Percentiles rank a stretch among this genome's conserved stretches.
phyloP scores from a whole-genome alignment of 2,888 invertebrate species.

The Parasteatoda lunata region DNA sequence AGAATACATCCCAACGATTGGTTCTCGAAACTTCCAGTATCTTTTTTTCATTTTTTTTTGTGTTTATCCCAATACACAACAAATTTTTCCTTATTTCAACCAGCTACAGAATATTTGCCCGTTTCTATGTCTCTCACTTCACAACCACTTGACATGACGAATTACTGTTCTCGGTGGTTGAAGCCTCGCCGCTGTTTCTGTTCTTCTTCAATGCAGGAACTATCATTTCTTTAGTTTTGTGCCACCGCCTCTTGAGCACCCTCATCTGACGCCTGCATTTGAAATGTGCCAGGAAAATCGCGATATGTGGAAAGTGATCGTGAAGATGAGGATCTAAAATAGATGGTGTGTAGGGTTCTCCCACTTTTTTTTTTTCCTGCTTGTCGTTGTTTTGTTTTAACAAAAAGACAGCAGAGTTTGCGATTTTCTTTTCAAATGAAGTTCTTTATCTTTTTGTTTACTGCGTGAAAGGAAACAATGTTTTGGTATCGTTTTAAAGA shows the following conservation, averaged over 20 bases:
- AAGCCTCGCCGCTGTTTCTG: constrained; percentile 3
- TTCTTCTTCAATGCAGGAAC: background rate
- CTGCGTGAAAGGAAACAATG: too few species aligned
- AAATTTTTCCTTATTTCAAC: background rate
- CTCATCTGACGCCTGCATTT: background rate
- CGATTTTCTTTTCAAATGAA: too few species aligned
- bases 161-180: constrained; percentile 1
- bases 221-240: background rate
- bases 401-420: too few species aligned
- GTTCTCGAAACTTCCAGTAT: background rate
- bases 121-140: constrained; percentile 9
- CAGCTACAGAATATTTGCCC: constrained; percentile 2
- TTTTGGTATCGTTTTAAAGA: too few species aligned
- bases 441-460: too few species aligned
- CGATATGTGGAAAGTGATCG: background rate
- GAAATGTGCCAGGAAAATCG: background rate
- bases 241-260: background rate
- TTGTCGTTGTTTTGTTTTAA: background rate
- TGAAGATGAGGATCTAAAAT: background rate
- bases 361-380: background rate
- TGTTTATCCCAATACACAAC: background rate
- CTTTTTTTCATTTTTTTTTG: background rate
- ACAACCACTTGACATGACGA: constrained; percentile 34
- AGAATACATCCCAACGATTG: background rate
- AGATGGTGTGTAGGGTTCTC: background rate